Evolutionary conservation across 2,113 vertebrate genomes (phyloP), one percentile per base, ranked within the genome.

Genomic region (Chauna torquata): DNA sequence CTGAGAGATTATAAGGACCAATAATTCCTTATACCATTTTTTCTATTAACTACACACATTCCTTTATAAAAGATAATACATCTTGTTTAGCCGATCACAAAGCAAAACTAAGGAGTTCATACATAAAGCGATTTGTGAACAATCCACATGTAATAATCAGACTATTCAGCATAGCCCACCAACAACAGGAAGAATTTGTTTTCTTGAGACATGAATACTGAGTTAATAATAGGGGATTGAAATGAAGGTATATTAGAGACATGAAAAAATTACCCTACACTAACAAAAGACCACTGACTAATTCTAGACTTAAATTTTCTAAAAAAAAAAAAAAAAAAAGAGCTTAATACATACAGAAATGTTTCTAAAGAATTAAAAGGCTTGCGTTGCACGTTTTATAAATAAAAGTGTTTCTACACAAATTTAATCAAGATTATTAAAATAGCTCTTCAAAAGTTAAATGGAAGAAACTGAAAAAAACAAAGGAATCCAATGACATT

Each of bases 1-100:
- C 54, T 71, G 47, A 68, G 47, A 93, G 44, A 92, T 83, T 52
- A 78, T 81, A 90, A 78, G 45, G 47, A 71, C 11, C 6, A 45
- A 6, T 71, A 80, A 90, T 68, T 86, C 44, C 34, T 82, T 44
- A 40, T 5, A 32, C 16, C 12, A 15, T 81, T 70, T 92, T 85
- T 83, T 44, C 50, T 78, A 84, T 78, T 78, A 94, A 82, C 42
- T 57, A 76, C 71, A 64, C 30, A 71, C 19, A 59, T 75, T 40
- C 32, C 14, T 86, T 81, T 77, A 82, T 55, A 91, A 88, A 93
- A 88, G 55, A 88, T 66, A 95, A 92, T 79, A 30, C 17, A 75
- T 64, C 59, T 94, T 81, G 22, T 42, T 69, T 59, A 90, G 59
- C 16, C 13, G 4, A 86, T 71, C 45, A 84, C 50, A 84, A 90